Conservation (phyloP, 2,113 vertebrate genomes). For the Chaetops frenatus region DNA sequence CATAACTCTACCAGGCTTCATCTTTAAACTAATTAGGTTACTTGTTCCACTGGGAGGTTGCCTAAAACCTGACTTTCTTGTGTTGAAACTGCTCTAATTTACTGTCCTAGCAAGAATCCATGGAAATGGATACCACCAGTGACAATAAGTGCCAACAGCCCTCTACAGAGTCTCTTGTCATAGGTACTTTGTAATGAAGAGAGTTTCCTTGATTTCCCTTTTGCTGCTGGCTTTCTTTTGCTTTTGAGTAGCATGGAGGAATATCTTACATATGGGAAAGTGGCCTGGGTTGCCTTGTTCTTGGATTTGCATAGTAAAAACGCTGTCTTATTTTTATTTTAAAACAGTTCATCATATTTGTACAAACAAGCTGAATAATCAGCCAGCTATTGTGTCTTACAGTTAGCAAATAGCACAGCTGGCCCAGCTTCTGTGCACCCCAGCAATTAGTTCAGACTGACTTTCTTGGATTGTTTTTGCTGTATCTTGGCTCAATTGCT, state of each 20-base stretch:
- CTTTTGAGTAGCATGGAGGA: not conserved
- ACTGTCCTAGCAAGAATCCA: not conserved
- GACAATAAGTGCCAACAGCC: not conserved
- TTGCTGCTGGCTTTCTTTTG: not conserved
- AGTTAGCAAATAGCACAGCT: conserved; percentile 14
- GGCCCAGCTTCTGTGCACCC: not conserved
- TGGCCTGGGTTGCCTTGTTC: not conserved
- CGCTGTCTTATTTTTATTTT: not conserved
- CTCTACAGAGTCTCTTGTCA: not conserved
- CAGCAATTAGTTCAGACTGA: not conserved
- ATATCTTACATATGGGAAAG: not conserved
- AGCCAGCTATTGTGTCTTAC: not conserved
- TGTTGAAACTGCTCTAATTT: not conserved
- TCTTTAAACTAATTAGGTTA: conserved; percentile 19
- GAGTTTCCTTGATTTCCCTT: not conserved
- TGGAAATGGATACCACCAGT: not conserved
- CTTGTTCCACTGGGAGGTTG: not conserved
- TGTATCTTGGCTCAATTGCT: not conserved
- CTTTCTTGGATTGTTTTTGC: not conserved
- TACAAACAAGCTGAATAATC: conserved; percentile 6
- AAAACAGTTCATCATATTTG: not conserved
- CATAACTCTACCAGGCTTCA: not conserved
- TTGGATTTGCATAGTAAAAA: not conserved
- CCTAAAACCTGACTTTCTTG: not conserved
- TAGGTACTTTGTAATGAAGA: not conserved